These are phyloP conservation scores for Episyrphus balteatus DNA, from an alignment of 1,140 invertebrate genomes.

Conservation along the genomic window DNA sequence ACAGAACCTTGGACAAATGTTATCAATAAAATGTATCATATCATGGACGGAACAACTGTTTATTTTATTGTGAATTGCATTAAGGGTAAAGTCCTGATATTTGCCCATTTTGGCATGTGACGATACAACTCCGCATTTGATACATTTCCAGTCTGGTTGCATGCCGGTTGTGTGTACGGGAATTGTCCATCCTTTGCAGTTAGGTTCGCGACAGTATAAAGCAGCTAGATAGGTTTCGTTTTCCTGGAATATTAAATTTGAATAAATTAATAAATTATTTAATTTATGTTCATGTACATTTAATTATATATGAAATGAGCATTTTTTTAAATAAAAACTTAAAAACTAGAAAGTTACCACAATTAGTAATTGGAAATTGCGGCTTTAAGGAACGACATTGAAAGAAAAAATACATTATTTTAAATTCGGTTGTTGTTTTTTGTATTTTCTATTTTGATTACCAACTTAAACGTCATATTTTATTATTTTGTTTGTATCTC, in stretches of 20 bases:
- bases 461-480: too few relatives aligned
- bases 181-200: constrained; percentile 31
- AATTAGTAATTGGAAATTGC: too few relatives aligned
- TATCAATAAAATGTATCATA: constrained; percentile 33
- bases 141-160: constrained; percentile 31
- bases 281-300: too few relatives aligned
- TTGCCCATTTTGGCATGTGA: constrained; percentile 29
- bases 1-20: constrained; percentile 30
- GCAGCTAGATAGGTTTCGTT: constrained; percentile 32
- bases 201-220: constrained; percentile 27
- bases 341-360: too few relatives aligned
- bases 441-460: too few relatives aligned
- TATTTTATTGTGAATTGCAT: constrained; percentile 33
- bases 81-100: constrained; percentile 32
- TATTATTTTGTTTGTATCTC: too few relatives aligned
- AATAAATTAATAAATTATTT: too few relatives aligned
- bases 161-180: constrained; percentile 28
- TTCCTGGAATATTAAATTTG: constrained; percentile 15
- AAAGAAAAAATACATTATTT: too few relatives aligned
- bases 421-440: too few relatives aligned
- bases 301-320: too few relatives aligned
- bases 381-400: too few relatives aligned
- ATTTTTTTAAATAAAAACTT: too few relatives aligned
- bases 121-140: constrained; percentile 27
- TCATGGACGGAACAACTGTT: constrained; percentile 27